A percentile compares a stretch with the other conserved stretches of the same genome.
These are phyloP conservation scores for Macrosteles quadrilineatus DNA, from an alignment of 1,140 invertebrate genomes.

Conservation along the genomic window DNA sequence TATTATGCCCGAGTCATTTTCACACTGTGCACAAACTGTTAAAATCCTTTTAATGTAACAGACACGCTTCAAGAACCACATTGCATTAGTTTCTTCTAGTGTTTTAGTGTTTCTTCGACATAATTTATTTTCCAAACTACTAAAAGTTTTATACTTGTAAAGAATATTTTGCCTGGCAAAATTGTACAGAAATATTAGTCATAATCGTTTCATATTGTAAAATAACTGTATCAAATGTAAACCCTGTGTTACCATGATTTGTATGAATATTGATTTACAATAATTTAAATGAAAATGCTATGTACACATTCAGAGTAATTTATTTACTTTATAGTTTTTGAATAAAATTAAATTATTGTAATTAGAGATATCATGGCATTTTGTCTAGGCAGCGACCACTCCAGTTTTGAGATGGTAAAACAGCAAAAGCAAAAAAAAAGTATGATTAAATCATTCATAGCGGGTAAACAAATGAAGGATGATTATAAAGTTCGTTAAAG, in stretches of 20 bases:
- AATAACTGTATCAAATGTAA: conserved; percentile 26
- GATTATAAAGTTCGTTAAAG: too few relatives aligned
- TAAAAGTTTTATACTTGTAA: background rate
- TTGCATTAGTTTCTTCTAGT: background rate
- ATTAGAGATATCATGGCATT: background rate
- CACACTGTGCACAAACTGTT: too few relatives aligned
- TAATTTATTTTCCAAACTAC: background rate
- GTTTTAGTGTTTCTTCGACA: background rate
- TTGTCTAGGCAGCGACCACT: background rate
- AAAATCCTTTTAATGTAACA: too few relatives aligned
- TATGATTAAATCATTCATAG: too few relatives aligned
- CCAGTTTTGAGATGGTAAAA: too few relatives aligned
- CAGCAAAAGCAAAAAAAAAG: too few relatives aligned
- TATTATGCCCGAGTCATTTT: too few relatives aligned
- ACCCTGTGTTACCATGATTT: conserved; percentile 1
- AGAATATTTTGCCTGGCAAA: background rate
- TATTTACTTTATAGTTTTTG: background rate
- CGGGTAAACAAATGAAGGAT: too few relatives aligned
- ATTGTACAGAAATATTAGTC: conserved; percentile 10
- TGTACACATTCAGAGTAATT: background rate
- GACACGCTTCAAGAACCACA: too few relatives aligned
- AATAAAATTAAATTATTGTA: too few relatives aligned
- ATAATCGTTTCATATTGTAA: conserved; percentile 15
- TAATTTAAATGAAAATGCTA: background rate
- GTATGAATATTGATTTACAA: background rate